Evolutionary conservation across 2,888 invertebrate species (phyloP).

Genomic region (Malthinus flaveolus): DNA sequence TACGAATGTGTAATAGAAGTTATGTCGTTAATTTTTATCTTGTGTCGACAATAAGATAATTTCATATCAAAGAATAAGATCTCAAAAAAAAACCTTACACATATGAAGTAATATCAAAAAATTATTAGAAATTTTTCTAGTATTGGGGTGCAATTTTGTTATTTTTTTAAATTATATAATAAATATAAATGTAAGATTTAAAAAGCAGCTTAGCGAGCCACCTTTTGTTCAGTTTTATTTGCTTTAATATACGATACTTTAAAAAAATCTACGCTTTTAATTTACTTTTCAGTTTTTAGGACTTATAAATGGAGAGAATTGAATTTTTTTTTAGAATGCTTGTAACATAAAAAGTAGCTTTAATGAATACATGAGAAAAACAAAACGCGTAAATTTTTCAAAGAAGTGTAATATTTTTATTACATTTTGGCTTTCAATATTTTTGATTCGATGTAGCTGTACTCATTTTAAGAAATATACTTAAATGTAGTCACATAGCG

Average conservation of each 20-base stretch:
- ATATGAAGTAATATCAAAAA: slow-evolving; percentile 14
- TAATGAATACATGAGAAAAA: too few species aligned
- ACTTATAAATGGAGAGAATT: too few species aligned
- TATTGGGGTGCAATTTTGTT: slow-evolving; percentile 7
- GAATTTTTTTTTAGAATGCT: too few species aligned
- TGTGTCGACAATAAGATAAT: slow-evolving; percentile 20
- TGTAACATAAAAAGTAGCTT: too few species aligned
- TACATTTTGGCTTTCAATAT: too few species aligned
- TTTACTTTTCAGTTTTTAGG: too few species aligned
- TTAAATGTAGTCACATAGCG: slow-evolving; percentile 24
- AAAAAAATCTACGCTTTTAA: too few species aligned
- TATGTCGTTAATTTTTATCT: slow-evolving; percentile 1
- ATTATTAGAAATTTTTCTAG: too few species aligned
- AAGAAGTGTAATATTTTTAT: too few species aligned
- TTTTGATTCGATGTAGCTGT: too few species aligned
- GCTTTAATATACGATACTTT: too few species aligned
- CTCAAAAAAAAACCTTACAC: slow-evolving; percentile 4
- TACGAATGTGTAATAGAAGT: not conserved
- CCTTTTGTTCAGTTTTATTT: not conserved
- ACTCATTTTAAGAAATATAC: not conserved
- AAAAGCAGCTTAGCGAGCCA: slow-evolving; percentile 1
- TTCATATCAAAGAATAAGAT: slow-evolving; percentile 20
- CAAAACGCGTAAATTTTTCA: too few species aligned
- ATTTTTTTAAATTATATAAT: slow-evolving; percentile 2
- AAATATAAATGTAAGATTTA: slow-evolving; percentile 3